Evolutionary conservation across 2,113 vertebrate genomes (phyloP), one percentile per base, ranked within the genome.

Genomic region (Hemiscyllium ocellatum): DNA sequence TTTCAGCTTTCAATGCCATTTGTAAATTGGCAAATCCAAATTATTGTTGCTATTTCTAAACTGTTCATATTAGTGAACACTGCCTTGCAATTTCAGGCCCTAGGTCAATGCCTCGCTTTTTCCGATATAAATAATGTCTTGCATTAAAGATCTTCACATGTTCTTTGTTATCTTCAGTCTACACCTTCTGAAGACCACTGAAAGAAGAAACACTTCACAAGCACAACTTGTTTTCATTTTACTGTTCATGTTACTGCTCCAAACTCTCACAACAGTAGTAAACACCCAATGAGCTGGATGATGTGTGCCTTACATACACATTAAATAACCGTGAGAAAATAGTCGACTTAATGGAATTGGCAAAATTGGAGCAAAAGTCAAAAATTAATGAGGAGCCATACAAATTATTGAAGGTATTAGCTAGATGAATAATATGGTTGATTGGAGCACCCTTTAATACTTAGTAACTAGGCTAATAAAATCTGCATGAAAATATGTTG

Each of bases 301-400:
- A 91, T 33, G 4, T 91, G 89, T 56, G 33, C 65, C 89, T n/a
- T n/a, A 37, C n/a, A 33, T 91, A 56, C 29, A 65, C 29, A n/a
- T 91, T 65, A 65, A 33, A 65, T 65, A 80, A 15, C 89, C n/a
- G 52, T 33, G 10, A 33, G 22, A 33, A 89, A 29, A n/a, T 61
- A 65, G n/a, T 65, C 89, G n/a, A 61, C 89, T 91, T 61, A 65
- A 4, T 80, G 78, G 37, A 19, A 33, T 20, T 91, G 56, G 56
- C 89, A 61, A n/a, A 37, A 91, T 65, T 65, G 56, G 65, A 65
- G 29, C 29, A 65, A 4, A 66, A 80, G 29, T 91, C 89, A 91
- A 91, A 91, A n/a, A 56, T 65, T 91, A 91, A 91, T 91, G 65
- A 91, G 56, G 13, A 91, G 65, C 89, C 13, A 91, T 33, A 91